These are phyloP conservation scores for Colossoma macropomum DNA, from an alignment of 2,113 vertebrate genomes.

Conservation along the genomic window DNA sequence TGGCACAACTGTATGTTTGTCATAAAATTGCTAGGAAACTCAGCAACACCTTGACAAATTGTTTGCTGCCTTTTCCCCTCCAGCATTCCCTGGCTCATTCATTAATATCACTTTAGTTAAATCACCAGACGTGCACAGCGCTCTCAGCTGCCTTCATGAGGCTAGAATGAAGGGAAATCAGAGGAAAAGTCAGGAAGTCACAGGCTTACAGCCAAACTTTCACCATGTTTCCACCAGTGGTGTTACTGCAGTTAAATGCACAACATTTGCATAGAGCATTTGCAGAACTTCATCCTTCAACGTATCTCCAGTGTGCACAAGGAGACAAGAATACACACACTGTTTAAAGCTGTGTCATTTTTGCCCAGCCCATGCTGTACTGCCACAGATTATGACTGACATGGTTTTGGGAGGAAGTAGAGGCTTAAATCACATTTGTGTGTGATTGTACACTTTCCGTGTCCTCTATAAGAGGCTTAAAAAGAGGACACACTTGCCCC, in stretches of 20 bases:
- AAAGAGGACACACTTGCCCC: background rate
- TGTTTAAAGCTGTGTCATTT: background rate
- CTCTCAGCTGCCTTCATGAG: constrained; percentile 3
- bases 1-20: background rate
- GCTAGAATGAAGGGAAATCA: background rate
- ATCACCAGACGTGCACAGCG: background rate
- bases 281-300: background rate
- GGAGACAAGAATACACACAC: background rate
- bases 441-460: background rate
- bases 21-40: background rate
- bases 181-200: background rate
- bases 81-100: background rate
- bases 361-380: background rate
- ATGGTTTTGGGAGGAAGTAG: background rate
- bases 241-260: background rate
- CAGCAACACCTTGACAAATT: background rate
- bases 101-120: constrained; percentile 14
- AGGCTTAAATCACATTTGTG: background rate
- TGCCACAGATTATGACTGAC: background rate
- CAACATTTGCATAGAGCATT: background rate
- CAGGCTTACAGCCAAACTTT: background rate
- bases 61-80: background rate
- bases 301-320: background rate
- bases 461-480: background rate
- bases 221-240: background rate